A percentile compares a stretch with the other conserved stretches of the same genome.
These are phyloP conservation scores for Egretta garzetta DNA, from an alignment of 2,113 vertebrate species.

Conservation along the genomic window DNA sequence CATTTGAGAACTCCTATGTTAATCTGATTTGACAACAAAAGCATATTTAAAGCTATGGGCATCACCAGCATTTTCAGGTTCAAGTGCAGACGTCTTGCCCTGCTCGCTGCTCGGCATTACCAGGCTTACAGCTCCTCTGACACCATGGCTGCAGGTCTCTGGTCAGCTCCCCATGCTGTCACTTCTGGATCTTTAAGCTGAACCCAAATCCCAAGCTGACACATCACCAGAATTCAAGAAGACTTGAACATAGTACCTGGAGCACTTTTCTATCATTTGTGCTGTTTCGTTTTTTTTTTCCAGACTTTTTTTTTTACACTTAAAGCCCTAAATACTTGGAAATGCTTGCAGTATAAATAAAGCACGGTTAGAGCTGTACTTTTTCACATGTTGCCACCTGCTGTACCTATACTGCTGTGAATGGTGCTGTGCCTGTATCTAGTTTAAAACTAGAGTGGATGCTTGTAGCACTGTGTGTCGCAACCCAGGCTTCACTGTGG, in stretches of 20 bases:
- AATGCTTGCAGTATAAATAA: neutral
- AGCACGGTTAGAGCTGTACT: neutral
- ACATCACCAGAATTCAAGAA: neutral
- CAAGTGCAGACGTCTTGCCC: rapidly evolving
- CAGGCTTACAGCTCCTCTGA: rapidly evolving
- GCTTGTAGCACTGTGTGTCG: rapidly evolving
- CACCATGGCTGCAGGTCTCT: neutral
- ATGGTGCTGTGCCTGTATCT: neutral
- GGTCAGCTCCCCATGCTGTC: rapidly evolving
- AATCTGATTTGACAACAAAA: neutral
- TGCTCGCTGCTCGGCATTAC: rapidly evolving
- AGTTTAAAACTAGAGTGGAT: neutral
- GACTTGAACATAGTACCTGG: neutral
- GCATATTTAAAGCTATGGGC: neutral
- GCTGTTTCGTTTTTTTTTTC: neutral
- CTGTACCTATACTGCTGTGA: neutral
- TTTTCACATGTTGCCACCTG: neutral
- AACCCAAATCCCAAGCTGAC: neutral
- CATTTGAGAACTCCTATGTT: neutral
- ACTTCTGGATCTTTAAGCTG: neutral
- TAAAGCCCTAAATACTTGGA: neutral
- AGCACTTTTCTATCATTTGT: neutral
- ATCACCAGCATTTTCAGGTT: neutral
- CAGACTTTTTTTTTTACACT: neutral
- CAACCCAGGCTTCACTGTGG: neutral